Evolutionary conservation across 1,140 invertebrate species (phyloP).

Genomic region (Diorhabda sublineata): DNA sequence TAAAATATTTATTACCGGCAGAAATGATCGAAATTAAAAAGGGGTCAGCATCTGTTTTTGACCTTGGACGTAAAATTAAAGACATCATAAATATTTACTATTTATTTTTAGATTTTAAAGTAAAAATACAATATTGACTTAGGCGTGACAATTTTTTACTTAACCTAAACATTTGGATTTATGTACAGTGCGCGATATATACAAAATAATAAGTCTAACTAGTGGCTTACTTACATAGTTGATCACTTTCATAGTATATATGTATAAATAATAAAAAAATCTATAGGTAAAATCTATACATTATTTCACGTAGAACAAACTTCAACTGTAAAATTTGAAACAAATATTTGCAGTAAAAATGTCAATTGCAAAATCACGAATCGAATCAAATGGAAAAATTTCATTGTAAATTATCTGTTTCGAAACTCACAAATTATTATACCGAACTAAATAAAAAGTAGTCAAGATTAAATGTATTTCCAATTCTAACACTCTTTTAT

Average conservation of each 20-base stretch:
- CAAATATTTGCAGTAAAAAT: conserved; percentile 26
- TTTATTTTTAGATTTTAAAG: conserved; percentile 9
- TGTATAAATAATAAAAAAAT: conserved; percentile 18
- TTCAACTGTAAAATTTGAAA: conserved; percentile 27
- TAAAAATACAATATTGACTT: conserved; percentile 18
- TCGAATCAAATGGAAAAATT: no score
- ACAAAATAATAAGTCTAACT: conserved; percentile 30
- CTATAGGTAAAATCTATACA: conserved; percentile 3
- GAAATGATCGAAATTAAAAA: no score
- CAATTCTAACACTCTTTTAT: no score
- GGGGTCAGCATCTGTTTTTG: not conserved
- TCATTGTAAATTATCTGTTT: no score
- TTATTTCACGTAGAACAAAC: conserved; percentile 24
- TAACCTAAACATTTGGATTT: conserved; percentile 16
- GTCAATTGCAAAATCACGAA: no score
- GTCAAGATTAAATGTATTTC: no score
- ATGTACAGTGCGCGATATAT: conserved; percentile 38
- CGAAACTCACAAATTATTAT: no score
- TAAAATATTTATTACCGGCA: no score
- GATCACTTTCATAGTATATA: conserved; percentile 22
- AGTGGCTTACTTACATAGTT: not conserved
- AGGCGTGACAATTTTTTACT: conserved; percentile 9
- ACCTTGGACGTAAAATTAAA: not conserved
- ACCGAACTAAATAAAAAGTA: no score
- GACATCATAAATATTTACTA: not conserved